phyloP scores from a whole-genome alignment of 1,140 invertebrate genomes.

The Aphaenogaster ashmeadi region DNA sequence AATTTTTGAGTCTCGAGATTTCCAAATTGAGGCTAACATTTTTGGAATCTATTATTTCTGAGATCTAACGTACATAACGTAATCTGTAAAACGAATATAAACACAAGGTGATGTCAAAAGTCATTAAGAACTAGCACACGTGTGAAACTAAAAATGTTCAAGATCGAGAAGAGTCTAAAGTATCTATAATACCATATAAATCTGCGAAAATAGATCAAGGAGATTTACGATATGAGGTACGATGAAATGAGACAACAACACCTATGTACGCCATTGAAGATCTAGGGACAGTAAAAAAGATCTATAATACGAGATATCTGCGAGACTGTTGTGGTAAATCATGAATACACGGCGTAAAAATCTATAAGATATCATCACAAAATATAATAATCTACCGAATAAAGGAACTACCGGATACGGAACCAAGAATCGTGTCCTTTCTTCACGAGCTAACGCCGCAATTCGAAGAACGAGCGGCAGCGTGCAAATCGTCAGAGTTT shows the following conservation, averaged over 20 bases:
- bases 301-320: constrained; percentile 4
- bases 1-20: neutral
- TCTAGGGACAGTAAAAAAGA: constrained; percentile 18
- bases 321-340: neutral
- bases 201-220: constrained; percentile 5
- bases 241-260: constrained; percentile 16
- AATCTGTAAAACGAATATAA: constrained; percentile 13
- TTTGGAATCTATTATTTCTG: neutral
- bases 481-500: constrained; percentile 86
- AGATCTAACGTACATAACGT: neutral
- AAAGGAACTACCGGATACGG: constrained; percentile 13
- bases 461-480: constrained; percentile 85
- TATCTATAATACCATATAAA: constrained; percentile 1
- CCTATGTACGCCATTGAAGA: neutral
- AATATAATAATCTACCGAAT: constrained; percentile 1
- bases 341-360: neutral
- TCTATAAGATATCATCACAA: constrained; percentile 12
- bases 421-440: constrained; percentile 47
- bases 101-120: neutral
- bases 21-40: neutral
- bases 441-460: constrained; percentile 77
- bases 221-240: constrained; percentile 11
- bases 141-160: constrained; percentile 6
- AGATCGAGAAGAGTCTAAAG: neutral
- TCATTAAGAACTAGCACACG: constrained; percentile 12